Percentiles rank a stretch among this genome's conserved stretches.
Evolutionary conservation across 2,888 invertebrate species (phyloP).

Genomic region (Drosophila paucipuncta): DNA sequence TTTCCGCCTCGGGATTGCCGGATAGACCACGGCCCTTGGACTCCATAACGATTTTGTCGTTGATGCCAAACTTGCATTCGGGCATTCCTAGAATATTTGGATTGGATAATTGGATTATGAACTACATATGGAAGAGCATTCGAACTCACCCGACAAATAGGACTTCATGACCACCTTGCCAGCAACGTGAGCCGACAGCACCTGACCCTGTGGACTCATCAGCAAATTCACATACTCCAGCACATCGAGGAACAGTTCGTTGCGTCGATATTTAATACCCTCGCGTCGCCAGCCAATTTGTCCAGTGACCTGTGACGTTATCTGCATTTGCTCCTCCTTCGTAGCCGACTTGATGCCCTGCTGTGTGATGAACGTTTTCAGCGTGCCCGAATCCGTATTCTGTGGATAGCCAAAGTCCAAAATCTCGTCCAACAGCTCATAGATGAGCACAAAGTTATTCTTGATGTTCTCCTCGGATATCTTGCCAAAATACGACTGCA

Average conservation of each 20-base stretch:
- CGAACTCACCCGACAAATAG: constrained; percentile 90
- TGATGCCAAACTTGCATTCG: constrained; percentile 99
- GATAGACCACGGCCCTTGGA: constrained; percentile 92
- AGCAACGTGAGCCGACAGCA: constrained; percentile 99
- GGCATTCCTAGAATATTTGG: constrained; percentile 92
- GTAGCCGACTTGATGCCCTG: constrained; percentile 99
- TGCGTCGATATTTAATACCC: constrained; percentile 99
- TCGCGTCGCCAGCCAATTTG: constrained; percentile 99
- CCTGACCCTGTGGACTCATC: constrained; percentile 99
- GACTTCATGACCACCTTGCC: constrained; percentile 99
- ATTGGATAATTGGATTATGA: background rate
- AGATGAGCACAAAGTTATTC: constrained; percentile 99
- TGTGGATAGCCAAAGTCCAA: constrained; percentile 99
- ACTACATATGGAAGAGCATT: background rate
- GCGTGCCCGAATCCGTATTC: constrained; percentile 99
- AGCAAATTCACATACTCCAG: constrained; percentile 99
- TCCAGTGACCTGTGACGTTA: constrained; percentile 99
- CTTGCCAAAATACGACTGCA: constrained; percentile 99
- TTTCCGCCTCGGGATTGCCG: constrained; percentile 90
- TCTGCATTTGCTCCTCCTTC: constrained; percentile 99
- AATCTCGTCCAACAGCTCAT: constrained; percentile 99
- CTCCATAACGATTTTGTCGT: constrained; percentile 99
- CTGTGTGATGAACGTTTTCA: constrained; percentile 99
- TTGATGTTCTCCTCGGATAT: constrained; percentile 99
- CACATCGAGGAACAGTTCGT: constrained; percentile 99